phyloP scores from a whole-genome alignment of 2,888 invertebrate species.

The Epirrhoe tristata region DNA sequence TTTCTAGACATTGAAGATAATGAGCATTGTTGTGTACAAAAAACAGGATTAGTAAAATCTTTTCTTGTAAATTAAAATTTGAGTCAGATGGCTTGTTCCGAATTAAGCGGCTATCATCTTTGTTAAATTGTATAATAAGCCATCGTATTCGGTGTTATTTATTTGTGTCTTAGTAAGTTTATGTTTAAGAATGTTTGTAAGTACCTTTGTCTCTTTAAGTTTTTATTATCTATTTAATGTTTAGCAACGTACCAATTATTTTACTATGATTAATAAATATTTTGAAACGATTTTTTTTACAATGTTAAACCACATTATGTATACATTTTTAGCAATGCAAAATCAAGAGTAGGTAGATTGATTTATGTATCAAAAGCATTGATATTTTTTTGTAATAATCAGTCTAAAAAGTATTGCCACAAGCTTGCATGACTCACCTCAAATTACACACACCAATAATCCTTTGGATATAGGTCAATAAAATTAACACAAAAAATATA shows the following conservation, averaged over 20 bases:
- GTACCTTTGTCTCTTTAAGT: conserved; percentile 18
- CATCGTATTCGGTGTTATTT: conserved; percentile 31
- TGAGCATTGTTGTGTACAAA: conserved; percentile 7
- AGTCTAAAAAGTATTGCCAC: too few species aligned
- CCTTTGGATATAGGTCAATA: too few species aligned
- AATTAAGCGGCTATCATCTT: conserved; percentile 14
- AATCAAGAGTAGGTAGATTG: too few species aligned
- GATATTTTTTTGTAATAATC: too few species aligned
- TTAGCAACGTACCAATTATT: conserved; percentile 10
- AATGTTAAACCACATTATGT: background rate
- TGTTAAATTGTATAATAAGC: conserved; percentile 29
- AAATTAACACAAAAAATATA: too few species aligned
- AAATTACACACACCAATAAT: too few species aligned
- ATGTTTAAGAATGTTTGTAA: conserved; percentile 22
- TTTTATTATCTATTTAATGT: conserved; percentile 12
- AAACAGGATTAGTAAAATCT: background rate
- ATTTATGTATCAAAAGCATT: too few species aligned
- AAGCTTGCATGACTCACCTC: too few species aligned
- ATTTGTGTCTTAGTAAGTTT: conserved; percentile 23
- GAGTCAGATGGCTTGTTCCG: conserved; percentile 19
- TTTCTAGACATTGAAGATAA: conserved; percentile 69
- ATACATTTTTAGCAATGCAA: too few species aligned
- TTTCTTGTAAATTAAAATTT: conserved; percentile 15
- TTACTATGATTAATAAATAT: conserved; percentile 10
- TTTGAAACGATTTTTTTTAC: background rate